phyloP scores from a whole-genome alignment of 2,888 invertebrate genomes.

The Julus scanicus region DNA sequence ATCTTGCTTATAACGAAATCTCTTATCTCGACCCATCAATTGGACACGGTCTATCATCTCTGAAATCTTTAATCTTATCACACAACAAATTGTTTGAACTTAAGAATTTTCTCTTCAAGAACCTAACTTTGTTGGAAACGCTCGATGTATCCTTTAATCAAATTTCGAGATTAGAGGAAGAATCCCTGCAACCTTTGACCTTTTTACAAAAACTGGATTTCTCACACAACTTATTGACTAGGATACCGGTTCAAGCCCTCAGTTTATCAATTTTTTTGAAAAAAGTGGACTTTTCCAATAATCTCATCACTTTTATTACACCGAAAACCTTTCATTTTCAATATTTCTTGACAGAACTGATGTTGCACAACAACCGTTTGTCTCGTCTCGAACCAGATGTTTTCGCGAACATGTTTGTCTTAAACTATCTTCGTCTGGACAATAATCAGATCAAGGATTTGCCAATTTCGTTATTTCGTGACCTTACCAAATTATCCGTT shows the following conservation, averaged over 20 bases:
- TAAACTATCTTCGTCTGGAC: slow-evolving; percentile 55
- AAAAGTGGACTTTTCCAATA: slow-evolving; percentile 56
- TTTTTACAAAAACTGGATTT: slow-evolving; percentile 76
- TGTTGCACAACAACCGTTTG: slow-evolving; percentile 60
- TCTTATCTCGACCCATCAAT: slow-evolving; percentile 14
- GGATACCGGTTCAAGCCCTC: slow-evolving; percentile 58
- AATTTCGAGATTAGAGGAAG: slow-evolving; percentile 51
- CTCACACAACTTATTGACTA: slow-evolving; percentile 59
- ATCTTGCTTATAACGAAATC: slow-evolving; percentile 55
- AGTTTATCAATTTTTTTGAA: slow-evolving; percentile 56
- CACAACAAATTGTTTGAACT: slow-evolving; percentile 59
- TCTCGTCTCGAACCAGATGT: slow-evolving; percentile 53
- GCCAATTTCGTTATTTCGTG: neutral
- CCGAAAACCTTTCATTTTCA: slow-evolving; percentile 54
- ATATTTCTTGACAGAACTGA: slow-evolving; percentile 57
- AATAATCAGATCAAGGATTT: slow-evolving; percentile 52
- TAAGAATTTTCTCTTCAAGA: slow-evolving; percentile 62
- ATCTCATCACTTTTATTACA: slow-evolving; percentile 53
- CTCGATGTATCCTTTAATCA: slow-evolving; percentile 67
- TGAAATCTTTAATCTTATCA: slow-evolving; percentile 59
- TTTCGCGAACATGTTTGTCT: slow-evolving; percentile 55
- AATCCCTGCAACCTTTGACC: slow-evolving; percentile 53
- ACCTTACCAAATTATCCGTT: neutral
- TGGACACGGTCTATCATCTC: slow-evolving; percentile 52
- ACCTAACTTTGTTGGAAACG: slow-evolving; percentile 66